Base-by-base conservation (phyloP, 1,140 invertebrate species). In the Mamestra configurata region DNA sequence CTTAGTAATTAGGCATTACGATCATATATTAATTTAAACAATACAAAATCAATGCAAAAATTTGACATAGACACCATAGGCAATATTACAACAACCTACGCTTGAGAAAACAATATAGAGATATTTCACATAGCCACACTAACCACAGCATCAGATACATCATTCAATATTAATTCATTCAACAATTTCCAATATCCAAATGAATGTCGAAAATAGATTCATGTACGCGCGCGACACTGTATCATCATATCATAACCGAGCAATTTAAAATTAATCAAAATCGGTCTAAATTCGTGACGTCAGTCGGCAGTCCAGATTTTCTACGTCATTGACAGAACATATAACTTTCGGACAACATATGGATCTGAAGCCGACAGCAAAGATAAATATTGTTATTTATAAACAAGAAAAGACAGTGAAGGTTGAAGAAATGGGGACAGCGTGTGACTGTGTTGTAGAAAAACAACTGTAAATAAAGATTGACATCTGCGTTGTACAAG, bases 311-410 rank as follows among this genome's bases (percentile, higher is more conserved):
- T 49, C 53, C 53, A 11, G 53, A 24, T 55, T 55, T 24, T 55
- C 11, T 55, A 22, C 53, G 53, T 55, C 53, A 55, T 3, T 49
- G 43, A 49, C 22, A 24, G 10, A 11, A 7, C 7, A 24, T n/a
- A 13, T 49, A 49, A 49, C 13, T n/a, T 15, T n/a, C 15, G 27
- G 27, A 1, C 27, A 5, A 3, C 1, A 5, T 31, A 31, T 1
- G 5, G 5, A 31, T 31, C 27, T 31, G 5, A 31, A 49, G 13
- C 4, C 43, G 18, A 40, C 11, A 40, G 18, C 10, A 20, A 37
- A 64, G 4, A 64, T 40, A 64, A 64, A n/a, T 15, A 37, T 18
- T 18, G 7, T 35, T 61, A 61, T 61, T 61, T 37, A 18, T 61
- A 61, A n/a, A 61, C 59, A 10, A 43, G 40, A 37, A 8, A 53